Percentiles rank a stretch among this genome's conserved stretches.
These are phyloP conservation scores for Brachionus manjavacas DNA, from an alignment of 1,140 invertebrate genomes.

Conservation along the genomic window DNA sequence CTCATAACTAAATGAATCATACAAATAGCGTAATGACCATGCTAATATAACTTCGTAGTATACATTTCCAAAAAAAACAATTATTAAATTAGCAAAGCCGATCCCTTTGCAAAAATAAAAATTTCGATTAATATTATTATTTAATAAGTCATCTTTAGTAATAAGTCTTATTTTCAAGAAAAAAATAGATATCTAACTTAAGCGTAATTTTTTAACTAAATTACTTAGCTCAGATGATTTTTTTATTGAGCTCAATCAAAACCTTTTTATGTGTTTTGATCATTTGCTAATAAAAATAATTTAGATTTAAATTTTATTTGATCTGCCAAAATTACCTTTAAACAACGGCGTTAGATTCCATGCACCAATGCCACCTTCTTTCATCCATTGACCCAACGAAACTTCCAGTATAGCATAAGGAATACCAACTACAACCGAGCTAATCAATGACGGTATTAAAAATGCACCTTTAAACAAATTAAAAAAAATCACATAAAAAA, in stretches of 20 bases:
- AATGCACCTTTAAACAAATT: constrained; percentile 38
- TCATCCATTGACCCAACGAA: constrained; percentile 46
- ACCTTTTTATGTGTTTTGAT: constrained; percentile 28
- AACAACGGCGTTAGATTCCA: constrained; percentile 97
- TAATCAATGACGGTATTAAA: constrained; percentile 43
- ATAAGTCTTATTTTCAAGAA: neutral
- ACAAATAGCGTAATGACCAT: constrained; percentile 54
- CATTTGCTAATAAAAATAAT: constrained; percentile 8
- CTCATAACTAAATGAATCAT: constrained; percentile 46
- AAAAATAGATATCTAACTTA: neutral
- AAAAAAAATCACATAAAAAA: neutral
- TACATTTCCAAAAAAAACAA: constrained; percentile 60
- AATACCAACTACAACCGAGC: constrained; percentile 36
- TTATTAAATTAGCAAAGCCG: constrained; percentile 82
- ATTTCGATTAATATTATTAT: neutral
- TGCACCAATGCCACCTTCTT: constrained; percentile 88
- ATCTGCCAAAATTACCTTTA: constrained; percentile 62
- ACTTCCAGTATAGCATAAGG: constrained; percentile 43
- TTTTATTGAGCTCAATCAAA: neutral
- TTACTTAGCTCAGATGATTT: constrained; percentile 2
- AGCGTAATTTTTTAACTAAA: neutral
- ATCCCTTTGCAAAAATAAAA: constrained; percentile 60
- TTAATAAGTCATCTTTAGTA: neutral
- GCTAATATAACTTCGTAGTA: constrained; percentile 52
- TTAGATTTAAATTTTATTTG: constrained; percentile 37